Conservation (phyloP, 1,140 invertebrate genomes). For the Pseudomyrmex pallidus region DNA sequence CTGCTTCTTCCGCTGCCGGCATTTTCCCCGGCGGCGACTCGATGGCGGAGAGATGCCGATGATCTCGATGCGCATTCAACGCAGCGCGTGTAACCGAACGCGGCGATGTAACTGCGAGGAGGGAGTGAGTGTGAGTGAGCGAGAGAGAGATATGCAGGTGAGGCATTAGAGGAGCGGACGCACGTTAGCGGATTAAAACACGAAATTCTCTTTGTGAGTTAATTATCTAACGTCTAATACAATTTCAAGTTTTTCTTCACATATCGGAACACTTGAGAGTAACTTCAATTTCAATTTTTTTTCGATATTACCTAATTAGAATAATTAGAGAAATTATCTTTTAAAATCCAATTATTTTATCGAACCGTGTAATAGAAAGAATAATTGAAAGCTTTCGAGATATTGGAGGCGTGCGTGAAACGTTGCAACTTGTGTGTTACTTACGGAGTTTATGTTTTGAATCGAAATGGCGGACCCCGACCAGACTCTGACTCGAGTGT, state of each 20-base stretch:
- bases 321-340: neutral
- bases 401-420: neutral
- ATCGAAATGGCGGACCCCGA: neutral
- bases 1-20: constrained; percentile 35
- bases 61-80: constrained; percentile 55
- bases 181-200: neutral
- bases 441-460: constrained; percentile 7
- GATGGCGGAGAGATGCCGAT: constrained; percentile 55
- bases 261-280: neutral
- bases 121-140: too few species aligned
- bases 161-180: constrained; percentile 8
- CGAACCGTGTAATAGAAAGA: neutral
- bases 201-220: neutral
- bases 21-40: constrained; percentile 22
- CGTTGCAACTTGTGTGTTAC: neutral
- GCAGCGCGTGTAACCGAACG: constrained; percentile 19
- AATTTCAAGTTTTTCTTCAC: neutral
- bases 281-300: neutral
- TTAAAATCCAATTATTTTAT: neutral
- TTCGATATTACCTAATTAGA: too few species aligned
- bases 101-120: constrained; percentile 48
- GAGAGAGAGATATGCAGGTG: constrained; percentile 40
- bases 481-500: constrained; percentile 33
- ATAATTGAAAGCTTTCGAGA: neutral
- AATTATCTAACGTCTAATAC: neutral